phyloP scores from a whole-genome alignment of 2,113 vertebrate species.

The Syngnathoides biaculeatus region DNA sequence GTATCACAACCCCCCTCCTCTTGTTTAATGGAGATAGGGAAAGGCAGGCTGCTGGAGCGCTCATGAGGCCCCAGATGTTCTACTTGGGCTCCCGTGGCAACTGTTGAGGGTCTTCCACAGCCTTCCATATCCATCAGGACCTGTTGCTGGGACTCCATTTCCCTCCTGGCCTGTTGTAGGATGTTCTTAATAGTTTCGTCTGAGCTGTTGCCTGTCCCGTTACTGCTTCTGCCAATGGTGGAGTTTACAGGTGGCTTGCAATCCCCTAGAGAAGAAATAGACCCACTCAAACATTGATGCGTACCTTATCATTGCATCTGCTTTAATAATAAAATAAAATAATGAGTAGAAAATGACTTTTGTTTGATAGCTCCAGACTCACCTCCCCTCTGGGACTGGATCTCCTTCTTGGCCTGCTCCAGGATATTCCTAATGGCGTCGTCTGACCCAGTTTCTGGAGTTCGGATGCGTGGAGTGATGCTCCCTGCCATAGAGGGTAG shows the following conservation, averaged over 20 bases:
- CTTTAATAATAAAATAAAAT: slow-evolving; percentile 8
- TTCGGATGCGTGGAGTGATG: slow-evolving; percentile 97
- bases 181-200: slow-evolving; percentile 96
- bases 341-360: not conserved
- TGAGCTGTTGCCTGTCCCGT: slow-evolving; percentile 74
- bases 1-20: slow-evolving; percentile 76
- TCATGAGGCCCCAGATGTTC: slow-evolving; percentile 76
- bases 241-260: slow-evolving; percentile 70
- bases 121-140: slow-evolving; percentile 89
- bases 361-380: slow-evolving; percentile 50
- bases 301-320: slow-evolving; percentile 10
- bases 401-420: slow-evolving; percentile 98
- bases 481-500: slow-evolving; percentile 83
- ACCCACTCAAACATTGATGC: slow-evolving; percentile 18
- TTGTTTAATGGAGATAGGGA: slow-evolving; percentile 82
- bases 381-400: slow-evolving; percentile 95
- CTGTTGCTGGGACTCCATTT: slow-evolving; percentile 97
- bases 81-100: slow-evolving; percentile 47
- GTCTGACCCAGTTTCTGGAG: slow-evolving; percentile 95
- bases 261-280: slow-evolving; percentile 73
- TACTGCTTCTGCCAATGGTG: slow-evolving; percentile 60
- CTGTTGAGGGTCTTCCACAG: slow-evolving; percentile 52
- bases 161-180: slow-evolving; percentile 89
- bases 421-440: slow-evolving; percentile 98
- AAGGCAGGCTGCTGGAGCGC: slow-evolving; percentile 65